Evolutionary conservation across 2,888 invertebrate genomes (phyloP), one percentile per base, ranked within the genome.

Genomic region (Asteroscopus sphinx): DNA sequence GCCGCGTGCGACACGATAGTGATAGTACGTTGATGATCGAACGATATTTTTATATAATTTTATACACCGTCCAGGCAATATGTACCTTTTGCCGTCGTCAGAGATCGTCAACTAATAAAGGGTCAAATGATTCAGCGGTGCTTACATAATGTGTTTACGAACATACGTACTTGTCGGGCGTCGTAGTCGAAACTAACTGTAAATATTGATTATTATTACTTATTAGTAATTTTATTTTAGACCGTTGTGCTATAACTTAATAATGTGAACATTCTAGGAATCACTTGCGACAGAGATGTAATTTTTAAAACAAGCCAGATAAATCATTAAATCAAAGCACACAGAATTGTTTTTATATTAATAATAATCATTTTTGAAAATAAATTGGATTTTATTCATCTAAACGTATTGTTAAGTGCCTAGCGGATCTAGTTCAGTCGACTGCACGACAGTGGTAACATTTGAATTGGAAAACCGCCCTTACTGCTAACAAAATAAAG

Each of bases 181-280:
- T 76, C 77, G 80, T 68, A 77, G 80, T 79, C 78, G 79, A 79
- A 76, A 81, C 80, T 82, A 74, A 80, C 82, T 92, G 92, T 93
- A 92, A 91, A 93, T 92, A 93, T 91, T 88, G 88, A 89, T 91
- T 87, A 91, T 87, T 89, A 91, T 90, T 92, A 93, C 91, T 88
- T 89, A 88, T 88, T 92, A 87, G 88, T 93, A 90, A 91, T 91
- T 86, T 90, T 91, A 91, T 90, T 89, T 88, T 93, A 92, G 91
- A 91, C 85, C 88, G 83, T 75, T 88, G 93, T 93, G 93, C 93
- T 93, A 92, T 91, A 91, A 88, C 86, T 86, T 87, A 88, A 83
- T 81, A 84, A 73, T 85, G 85, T 85, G 67, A 66, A 46, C 59
- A 57, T 61, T 52, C 45, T 56, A 73, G 65, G 73, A 61, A 73